These are phyloP conservation scores for Drosophila nr. fundita DNA, from an alignment of 2,888 invertebrate genomes.

Conservation along the genomic window DNA sequence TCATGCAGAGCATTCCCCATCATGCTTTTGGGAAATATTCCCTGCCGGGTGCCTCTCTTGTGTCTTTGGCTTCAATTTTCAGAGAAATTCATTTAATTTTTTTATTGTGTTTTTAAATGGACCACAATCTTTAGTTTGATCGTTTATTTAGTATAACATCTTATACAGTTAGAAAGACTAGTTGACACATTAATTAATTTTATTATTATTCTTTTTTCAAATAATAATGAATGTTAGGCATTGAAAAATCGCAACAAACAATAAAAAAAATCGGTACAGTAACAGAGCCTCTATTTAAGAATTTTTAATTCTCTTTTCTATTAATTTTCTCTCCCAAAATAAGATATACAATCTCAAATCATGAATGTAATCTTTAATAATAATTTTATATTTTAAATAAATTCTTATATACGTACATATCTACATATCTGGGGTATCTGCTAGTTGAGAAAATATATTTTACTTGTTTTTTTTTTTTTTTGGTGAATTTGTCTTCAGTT, in stretches of 20 bases:
- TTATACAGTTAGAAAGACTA: not conserved
- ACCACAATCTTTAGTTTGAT: not conserved
- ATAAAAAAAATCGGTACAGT: not conserved
- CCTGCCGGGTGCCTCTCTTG: not conserved
- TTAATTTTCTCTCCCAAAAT: not conserved
- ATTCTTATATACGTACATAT: not conserved
- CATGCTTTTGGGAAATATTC: not conserved
- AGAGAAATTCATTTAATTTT: not conserved
- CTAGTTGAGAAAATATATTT: not conserved
- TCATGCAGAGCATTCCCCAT: too few species aligned
- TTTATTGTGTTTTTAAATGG: not conserved
- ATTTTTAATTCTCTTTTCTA: not conserved
- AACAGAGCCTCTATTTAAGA: not conserved
- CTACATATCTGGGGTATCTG: not conserved
- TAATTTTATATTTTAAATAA: not conserved
- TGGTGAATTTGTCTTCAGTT: conserved; percentile 49
- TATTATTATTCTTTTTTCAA: not conserved
- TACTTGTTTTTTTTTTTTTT: conserved; percentile 3
- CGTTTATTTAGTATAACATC: not conserved
- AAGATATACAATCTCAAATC: not conserved
- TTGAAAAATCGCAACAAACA: not conserved
- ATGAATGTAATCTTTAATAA: not conserved
- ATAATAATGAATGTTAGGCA: not conserved
- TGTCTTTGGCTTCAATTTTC: not conserved
- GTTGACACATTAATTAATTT: not conserved